Percentiles rank a stretch among this genome's conserved stretches.
phyloP scores from a whole-genome alignment of 2,888 invertebrate genomes.

The Pycnomerus fuliginosus region DNA sequence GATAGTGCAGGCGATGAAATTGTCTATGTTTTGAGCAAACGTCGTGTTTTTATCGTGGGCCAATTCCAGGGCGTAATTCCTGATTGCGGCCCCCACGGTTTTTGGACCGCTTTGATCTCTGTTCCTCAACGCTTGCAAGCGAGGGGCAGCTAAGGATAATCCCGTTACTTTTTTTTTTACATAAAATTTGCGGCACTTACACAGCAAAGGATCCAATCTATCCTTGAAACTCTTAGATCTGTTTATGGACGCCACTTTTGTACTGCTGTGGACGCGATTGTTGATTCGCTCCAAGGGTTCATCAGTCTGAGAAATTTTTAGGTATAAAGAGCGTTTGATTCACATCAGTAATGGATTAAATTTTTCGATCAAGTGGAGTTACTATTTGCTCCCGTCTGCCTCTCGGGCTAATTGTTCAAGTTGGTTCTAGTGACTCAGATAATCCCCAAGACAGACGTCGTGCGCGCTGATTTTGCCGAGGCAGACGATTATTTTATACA shows the following conservation, averaged over 20 bases:
- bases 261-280: conserved; percentile 38
- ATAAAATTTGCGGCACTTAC: conserved; percentile 53
- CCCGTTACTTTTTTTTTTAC: conserved; percentile 2
- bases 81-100: conserved; percentile 69
- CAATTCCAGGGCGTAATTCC: conserved; percentile 76
- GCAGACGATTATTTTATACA: too few species aligned
- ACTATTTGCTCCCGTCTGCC: too few species aligned
- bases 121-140: conserved; percentile 68
- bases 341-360: too few species aligned
- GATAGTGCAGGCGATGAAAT: conserved; percentile 89
- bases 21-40: conserved; percentile 89
- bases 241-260: conserved; percentile 58
- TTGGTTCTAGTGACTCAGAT: too few species aligned
- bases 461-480: too few species aligned
- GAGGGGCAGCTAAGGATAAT: conserved; percentile 70
- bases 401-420: too few species aligned
- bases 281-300: conserved; percentile 43
- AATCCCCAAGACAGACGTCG: too few species aligned
- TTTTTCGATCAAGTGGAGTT: too few species aligned
- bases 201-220: conserved; percentile 71
- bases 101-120: conserved; percentile 58
- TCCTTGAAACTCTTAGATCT: conserved; percentile 77
- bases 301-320: conserved; percentile 44
- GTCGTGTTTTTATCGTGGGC: conserved; percentile 84
- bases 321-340: too few species aligned